phyloP scores from a whole-genome alignment of 1,140 invertebrate genomes.

The Colletes gigas region DNA sequence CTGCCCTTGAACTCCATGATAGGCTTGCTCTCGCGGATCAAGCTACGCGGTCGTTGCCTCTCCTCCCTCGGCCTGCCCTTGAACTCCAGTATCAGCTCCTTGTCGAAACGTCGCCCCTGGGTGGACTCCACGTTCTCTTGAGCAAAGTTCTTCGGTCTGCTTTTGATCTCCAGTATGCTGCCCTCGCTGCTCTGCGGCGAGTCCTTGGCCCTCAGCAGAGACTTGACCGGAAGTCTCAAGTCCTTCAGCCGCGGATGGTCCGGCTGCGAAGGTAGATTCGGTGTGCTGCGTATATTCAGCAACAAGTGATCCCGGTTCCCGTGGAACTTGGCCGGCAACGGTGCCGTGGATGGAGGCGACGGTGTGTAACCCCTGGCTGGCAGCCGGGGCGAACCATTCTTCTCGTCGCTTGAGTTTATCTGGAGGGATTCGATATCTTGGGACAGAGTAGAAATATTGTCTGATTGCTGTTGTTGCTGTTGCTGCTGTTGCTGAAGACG shows the following conservation, averaged over 20 bases:
- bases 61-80: conserved; percentile 85
- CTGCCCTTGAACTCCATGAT: conserved; percentile 87
- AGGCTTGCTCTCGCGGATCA: conserved; percentile 81
- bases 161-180: conserved; percentile 84
- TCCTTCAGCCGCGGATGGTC: conserved; percentile 87
- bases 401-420: conserved; percentile 83
- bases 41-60: conserved; percentile 78
- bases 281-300: conserved; percentile 89
- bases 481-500: conserved; percentile 81
- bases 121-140: conserved; percentile 66
- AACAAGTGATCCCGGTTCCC: conserved; percentile 86
- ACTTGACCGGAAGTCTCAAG: conserved; percentile 85
- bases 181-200: conserved; percentile 85
- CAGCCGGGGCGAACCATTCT: conserved; percentile 74
- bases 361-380: conserved; percentile 85
- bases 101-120: conserved; percentile 79
- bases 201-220: conserved; percentile 82
- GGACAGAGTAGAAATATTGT: conserved; percentile 82
- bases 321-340: conserved; percentile 90
- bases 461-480: conserved; percentile 65
- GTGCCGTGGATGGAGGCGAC: conserved; percentile 90
- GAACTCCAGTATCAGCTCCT: conserved; percentile 86
- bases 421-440: conserved; percentile 85
- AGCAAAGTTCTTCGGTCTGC: conserved; percentile 80
- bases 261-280: conserved; percentile 87